Evolutionary conservation across 2,888 invertebrate species (phyloP), one percentile per base, ranked within the genome.

Genomic region (Carcina quercana): DNA sequence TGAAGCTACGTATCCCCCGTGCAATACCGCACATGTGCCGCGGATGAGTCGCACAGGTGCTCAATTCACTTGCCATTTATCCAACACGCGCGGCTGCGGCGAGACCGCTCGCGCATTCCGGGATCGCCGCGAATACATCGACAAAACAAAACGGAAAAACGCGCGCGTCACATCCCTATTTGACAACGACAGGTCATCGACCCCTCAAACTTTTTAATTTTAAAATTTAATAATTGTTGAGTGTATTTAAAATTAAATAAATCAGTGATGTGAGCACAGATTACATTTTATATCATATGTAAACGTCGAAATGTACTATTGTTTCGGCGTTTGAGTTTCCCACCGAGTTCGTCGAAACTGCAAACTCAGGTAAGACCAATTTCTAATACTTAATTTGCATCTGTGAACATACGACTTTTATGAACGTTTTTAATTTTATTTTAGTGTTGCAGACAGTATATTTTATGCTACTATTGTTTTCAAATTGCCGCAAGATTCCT

Each of bases 11-110:
- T 10, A 28, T 29, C 53, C 34, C n/a, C 50, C 47, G 53, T 56
- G 53, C 55, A 42, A 47, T 57, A 53, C 48, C 31, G 45, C 59
- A 60, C 53, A 56, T 50, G 49, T 47, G 53, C n/a, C 47, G 59
- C 24, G 24, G 24, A 52, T 47, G 56, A 50, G 51, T 8, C 38
- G 56, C 59, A 60, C 74, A 69, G 76, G 70, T 30, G 20, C 32
- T 35, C 51, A 60, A 58, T 49, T 45, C 47, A 50, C 57, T 57
- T 58, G 75, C 68, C 80, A 80, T 76, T 79, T 78, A 73, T 56
- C 58, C 65, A 63, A 68, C 68, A 66, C 64, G 59, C 80, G 74
- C 66, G 68, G 73, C 45, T 53, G 63, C 53, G 65, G 55, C 59
- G 64, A 70, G 78, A 66, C 70, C 59, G 50, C 53, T 60, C 60